Conservation (phyloP, 2,797 vertebrate genomes). For the Clamator glandarius region DNA sequence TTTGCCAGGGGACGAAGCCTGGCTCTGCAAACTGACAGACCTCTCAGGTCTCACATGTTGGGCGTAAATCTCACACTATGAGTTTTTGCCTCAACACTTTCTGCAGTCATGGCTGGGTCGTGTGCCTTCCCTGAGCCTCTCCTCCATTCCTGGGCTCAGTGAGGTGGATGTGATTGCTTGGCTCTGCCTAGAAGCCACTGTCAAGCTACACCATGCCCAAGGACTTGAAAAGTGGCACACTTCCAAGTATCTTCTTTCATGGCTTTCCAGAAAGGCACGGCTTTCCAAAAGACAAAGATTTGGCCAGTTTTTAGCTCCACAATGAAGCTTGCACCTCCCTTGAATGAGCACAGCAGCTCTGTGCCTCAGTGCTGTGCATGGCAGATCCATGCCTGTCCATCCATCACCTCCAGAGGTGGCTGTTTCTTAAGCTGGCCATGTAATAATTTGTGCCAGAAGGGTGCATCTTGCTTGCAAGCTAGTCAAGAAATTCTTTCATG, state of each 20-base stretch:
- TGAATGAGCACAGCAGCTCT: not conserved
- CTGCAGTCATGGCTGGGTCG: not conserved
- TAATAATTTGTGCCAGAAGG: not conserved
- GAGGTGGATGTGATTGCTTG: not conserved
- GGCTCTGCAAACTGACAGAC: not conserved
- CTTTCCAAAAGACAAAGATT: not conserved
- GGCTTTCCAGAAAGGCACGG: not conserved
- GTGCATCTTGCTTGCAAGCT: not conserved
- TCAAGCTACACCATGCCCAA: not conserved
- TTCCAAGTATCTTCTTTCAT: not conserved
- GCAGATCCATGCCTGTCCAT: accelerated
- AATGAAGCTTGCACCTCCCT: not conserved
- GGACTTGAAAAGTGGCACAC: not conserved
- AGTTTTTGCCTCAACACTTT: not conserved
- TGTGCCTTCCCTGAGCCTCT: not conserved
- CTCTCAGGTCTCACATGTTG: not conserved
- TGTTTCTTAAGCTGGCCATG: not conserved
- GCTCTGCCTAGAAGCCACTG: not conserved
- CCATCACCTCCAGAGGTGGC: accelerated
- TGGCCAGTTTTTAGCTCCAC: not conserved
- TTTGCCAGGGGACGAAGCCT: not conserved
- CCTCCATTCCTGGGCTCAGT: accelerated
- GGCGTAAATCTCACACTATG: not conserved
- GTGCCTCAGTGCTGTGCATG: accelerated
- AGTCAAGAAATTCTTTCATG: not conserved